Conservation (phyloP, 2,888 invertebrate species). For the Sminthurides aquaticus region DNA sequence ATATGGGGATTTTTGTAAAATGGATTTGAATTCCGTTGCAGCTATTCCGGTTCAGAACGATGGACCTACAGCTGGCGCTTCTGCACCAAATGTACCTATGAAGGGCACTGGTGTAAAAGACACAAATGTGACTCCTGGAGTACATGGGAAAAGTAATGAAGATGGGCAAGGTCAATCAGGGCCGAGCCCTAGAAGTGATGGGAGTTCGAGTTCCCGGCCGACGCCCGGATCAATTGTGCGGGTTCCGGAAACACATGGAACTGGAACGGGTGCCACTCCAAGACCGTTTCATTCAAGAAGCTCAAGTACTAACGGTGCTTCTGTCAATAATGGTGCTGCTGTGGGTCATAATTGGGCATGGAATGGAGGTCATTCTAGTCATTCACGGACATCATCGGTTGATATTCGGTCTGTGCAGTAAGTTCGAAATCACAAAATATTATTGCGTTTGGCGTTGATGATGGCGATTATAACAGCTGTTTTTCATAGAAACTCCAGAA, state of each 20-base stretch:
- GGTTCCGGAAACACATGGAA: constrained; percentile 44
- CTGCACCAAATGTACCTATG: constrained; percentile 2
- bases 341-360: constrained; percentile 26
- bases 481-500: constrained; percentile 58
- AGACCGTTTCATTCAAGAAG: constrained; percentile 26
- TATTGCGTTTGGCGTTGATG: no score
- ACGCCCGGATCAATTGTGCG: constrained; percentile 48
- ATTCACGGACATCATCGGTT: constrained; percentile 34
- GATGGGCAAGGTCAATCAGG: background rate
- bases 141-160: background rate
- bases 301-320: constrained; percentile 24
- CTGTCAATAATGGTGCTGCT: constrained; percentile 16
- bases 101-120: background rate
- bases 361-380: constrained; percentile 29
- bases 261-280: constrained; percentile 12
- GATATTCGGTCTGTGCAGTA: constrained; percentile 27
- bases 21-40: background rate
- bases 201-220: no score
- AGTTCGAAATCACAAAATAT: background rate
- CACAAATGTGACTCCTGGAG: background rate
- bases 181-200: no score
- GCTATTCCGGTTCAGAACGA: background rate
- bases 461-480: background rate
- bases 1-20: background rate
- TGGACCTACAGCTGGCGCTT: background rate